phyloP scores from a whole-genome alignment of 1,140 invertebrate species.

The Gonioctena quinquepunctata region DNA sequence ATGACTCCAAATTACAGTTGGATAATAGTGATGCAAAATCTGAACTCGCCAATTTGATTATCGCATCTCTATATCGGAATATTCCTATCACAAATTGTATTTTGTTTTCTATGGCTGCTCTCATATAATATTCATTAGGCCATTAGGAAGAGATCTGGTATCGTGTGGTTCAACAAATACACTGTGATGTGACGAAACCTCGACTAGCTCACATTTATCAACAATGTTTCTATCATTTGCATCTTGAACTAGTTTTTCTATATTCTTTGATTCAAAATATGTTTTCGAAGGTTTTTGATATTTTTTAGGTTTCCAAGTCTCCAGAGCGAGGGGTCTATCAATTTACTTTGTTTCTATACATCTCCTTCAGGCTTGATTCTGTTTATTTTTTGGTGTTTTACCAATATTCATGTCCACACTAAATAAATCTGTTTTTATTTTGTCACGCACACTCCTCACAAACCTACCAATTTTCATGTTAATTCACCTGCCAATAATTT shows the following conservation, averaged over 20 bases:
- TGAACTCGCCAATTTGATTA: not conserved
- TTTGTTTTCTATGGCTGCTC: not conserved
- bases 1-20: not conserved
- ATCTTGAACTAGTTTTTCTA: too few relatives aligned
- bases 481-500: not conserved
- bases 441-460: not conserved
- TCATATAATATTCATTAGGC: not conserved
- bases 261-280: not conserved
- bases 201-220: too few relatives aligned
- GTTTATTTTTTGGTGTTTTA: not conserved
- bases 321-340: not conserved
- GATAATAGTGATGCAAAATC: not conserved
- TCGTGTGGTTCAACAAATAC: not conserved
- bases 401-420: not conserved
- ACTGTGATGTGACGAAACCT: too few relatives aligned
- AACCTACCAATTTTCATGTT: not conserved
- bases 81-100: not conserved
- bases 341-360: not conserved
- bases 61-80: not conserved
- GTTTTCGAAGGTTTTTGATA: not conserved
- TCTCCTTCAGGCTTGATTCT: not conserved
- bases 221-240: too few relatives aligned
- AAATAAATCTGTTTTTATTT: not conserved
- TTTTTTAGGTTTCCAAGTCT: not conserved
- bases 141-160: not conserved